Base-by-base conservation (phyloP, 2,888 invertebrate genomes). In the Sinelater perroti region DNA sequence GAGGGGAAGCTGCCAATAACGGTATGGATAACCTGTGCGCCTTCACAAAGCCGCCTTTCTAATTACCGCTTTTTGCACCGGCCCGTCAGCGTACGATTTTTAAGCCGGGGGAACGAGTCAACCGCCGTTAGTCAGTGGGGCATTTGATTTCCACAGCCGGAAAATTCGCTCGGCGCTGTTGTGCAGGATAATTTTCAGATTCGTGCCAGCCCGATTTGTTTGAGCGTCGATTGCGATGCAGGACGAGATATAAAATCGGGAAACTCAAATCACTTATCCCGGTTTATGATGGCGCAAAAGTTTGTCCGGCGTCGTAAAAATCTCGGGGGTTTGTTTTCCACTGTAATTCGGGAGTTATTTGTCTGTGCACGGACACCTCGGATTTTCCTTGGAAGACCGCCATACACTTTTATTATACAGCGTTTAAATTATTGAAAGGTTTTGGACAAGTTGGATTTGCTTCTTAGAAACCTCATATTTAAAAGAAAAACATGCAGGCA, bases 281-380 rank as follows among this genome's bases (percentile, higher is more conserved):
- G 8, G 16, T 35, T 16, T 35, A 35, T 35, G 35, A 35, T 16
- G 35, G 8, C 35, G 35, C 17, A 18, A 35, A 35, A 35, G 35
- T 35, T 35, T 35, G 35, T 35, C 35, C 35, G 35, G 35, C 35
- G 18, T 35, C 35, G 16, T 35, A 35, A 35, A 35, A 35, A 35
- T 35, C 17, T 16, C 2, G 8, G 18, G 35, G 35, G 16, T 35
- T 35, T 17, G 35, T 35, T 35, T 35, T 18, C 35, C 18, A 18
- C 18, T 35, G 18, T 35, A 35, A 17, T 35, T 35, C 18, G 8
- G n/a, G 18, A 35, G n/a, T 16, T 35, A 35, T 35, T 35, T 35
- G 8, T 10, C 35, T 35, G 35, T 35, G 8, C n/a, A n/a, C n/a
- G 7, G 18, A 35, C 35, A 16, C 18, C 6, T 10, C 35, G 13